Evolutionary conservation across 2,888 invertebrate genomes (phyloP), one percentile per base, ranked within the genome.

Genomic region (Chesias legatella): DNA sequence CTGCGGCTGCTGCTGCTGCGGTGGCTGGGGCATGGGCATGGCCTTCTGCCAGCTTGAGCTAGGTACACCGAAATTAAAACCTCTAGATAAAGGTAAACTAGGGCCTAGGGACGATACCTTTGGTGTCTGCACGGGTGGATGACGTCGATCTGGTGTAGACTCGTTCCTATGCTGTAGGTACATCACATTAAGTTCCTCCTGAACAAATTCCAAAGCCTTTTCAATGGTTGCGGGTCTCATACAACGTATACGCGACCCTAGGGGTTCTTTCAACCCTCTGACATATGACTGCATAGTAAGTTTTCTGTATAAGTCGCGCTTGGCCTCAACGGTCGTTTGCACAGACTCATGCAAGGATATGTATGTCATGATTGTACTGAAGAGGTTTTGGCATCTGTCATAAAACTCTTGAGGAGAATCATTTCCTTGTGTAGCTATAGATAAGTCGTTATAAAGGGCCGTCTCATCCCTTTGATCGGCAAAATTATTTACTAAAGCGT

Each of bases 291-390:
- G 55, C 1, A 56, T 10, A 0, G 60, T 54, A 9, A 60, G 7
- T 23, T 60, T 62, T 25, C 43, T 40, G 35, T 58, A 60, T 0
- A 55, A 24, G 0, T 4, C 7, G 0, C 54, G 41, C 26, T 58
- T 58, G 1, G 55, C 29, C 1, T 44, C 49, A 0, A 56, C 40
- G 1, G 50, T 58, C 0, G 33, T 51, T 1, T 8, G 11, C 1
- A 57, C 6, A 0, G 43, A 32, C 20, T 61, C 59, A 28, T 61
- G 55, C 11, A 58, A 10, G 0, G 24, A 36, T 1, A 54, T 22
- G 22, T 55, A 58, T 0, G 56, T 56, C 51, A 58, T 56, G 1
- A 58, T 47, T 0, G 55, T 59, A n/a, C 56, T 59, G 10, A 56
- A 56, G 10, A 59, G 32, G 10, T 31, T 52, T 13, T 44, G 54